These are phyloP conservation scores for Raillietiella orientalis DNA, from an alignment of 2,888 invertebrate species.

Conservation along the genomic window DNA sequence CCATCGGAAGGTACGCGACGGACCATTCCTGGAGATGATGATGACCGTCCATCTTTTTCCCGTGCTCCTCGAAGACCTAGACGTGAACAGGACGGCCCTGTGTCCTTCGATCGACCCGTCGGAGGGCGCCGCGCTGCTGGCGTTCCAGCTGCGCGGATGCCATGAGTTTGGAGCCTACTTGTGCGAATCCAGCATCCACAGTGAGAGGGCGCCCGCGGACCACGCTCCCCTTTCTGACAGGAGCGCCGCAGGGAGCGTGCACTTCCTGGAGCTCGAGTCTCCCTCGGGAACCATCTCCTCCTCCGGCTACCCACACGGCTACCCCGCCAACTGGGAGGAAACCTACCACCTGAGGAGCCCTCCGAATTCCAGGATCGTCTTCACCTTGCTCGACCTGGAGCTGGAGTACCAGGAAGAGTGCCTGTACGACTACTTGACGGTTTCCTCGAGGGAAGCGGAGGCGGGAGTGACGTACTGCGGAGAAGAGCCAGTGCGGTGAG, in stretches of 20 bases:
- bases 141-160: constrained; percentile 6
- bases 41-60: too few species aligned
- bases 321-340: constrained; percentile 36
- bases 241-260: constrained; percentile 4
- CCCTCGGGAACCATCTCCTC: constrained; percentile 28
- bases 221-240: constrained; percentile 3
- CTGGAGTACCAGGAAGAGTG: constrained; percentile 41
- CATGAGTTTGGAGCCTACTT: constrained; percentile 9
- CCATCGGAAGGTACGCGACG: too few species aligned
- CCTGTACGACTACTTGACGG: constrained; percentile 39
- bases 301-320: constrained; percentile 30
- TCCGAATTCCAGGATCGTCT: constrained; percentile 26
- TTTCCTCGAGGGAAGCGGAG: constrained; percentile 13
- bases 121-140: constrained; percentile 10
- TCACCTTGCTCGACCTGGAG: constrained; percentile 31
- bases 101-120: too few species aligned
- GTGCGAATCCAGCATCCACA: constrained; percentile 9
- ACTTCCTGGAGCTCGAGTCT: too few species aligned
- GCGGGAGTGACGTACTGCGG: too few species aligned
- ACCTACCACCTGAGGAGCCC: constrained; percentile 30
- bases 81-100: too few species aligned
- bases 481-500: too few species aligned
- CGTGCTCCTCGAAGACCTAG: too few species aligned
- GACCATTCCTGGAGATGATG: too few species aligned
- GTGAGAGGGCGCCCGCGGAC: constrained; percentile 6